Evolutionary conservation across 35 echinoderm and acorn worm genomes (phyloP).

Genomic region (Ptychodera flava): DNA sequence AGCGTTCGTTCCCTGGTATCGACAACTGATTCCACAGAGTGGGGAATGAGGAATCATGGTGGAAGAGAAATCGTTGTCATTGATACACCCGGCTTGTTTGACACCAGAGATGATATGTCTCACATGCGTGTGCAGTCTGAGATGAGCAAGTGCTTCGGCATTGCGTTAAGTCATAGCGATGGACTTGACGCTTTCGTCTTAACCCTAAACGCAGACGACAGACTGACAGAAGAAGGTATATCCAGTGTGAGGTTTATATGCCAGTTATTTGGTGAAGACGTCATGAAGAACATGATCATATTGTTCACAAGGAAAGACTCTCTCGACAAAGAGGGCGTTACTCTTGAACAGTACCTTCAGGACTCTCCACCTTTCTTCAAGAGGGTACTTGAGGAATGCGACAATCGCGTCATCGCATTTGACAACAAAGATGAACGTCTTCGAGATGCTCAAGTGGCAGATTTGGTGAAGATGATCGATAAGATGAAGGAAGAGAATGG

Average conservation of each 20-base stretch:
- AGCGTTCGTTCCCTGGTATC: neutral
- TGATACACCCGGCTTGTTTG: neutral
- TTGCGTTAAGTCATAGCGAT: neutral
- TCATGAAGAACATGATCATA: neutral
- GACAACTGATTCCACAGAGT: neutral
- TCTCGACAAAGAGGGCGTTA: neutral
- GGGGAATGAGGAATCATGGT: neutral
- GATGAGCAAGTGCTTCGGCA: neutral
- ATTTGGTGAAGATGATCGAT: neutral
- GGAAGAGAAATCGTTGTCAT: neutral
- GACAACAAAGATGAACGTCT: neutral
- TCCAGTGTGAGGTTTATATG: neutral
- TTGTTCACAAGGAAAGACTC: neutral
- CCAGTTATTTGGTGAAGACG: neutral
- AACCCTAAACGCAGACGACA: neutral
- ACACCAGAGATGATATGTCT: neutral
- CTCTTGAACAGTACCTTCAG: neutral
- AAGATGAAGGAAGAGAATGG: neutral
- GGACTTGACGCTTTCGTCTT: neutral
- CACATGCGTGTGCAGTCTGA: neutral
- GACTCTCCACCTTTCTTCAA: neutral
- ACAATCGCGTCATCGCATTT: neutral
- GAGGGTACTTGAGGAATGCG: neutral
- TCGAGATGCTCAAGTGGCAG: neutral
- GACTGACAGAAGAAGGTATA: neutral